Evolutionary conservation across 2,797 vertebrate genomes (phyloP).

Genomic region (Sebastes minor): DNA sequence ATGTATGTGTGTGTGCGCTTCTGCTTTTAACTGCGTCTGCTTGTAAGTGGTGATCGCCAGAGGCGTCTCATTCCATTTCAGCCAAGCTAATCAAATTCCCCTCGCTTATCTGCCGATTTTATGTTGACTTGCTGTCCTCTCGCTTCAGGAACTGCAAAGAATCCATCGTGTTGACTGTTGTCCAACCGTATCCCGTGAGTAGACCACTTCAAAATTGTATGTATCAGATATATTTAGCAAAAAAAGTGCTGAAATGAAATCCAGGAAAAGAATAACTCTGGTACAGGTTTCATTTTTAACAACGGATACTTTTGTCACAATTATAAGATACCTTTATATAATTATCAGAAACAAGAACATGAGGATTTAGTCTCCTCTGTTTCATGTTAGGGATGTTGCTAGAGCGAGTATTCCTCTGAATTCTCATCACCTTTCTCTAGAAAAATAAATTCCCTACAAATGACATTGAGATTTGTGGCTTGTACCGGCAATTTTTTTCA

Average conservation of each 20-base stretch:
- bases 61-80: slow-evolving; percentile 33
- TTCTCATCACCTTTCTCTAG: not conserved
- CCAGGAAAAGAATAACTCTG: no score
- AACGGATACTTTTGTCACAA: not conserved
- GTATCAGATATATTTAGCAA: not conserved
- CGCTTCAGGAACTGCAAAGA: slow-evolving; percentile 94
- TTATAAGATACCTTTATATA: not conserved
- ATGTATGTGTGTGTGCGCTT: not conserved
- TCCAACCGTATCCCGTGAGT: slow-evolving; percentile 96
- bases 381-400: no score
- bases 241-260: not conserved
- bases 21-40: slow-evolving; percentile 1
- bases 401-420: not conserved
- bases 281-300: not conserved
- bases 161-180: slow-evolving; percentile 93
- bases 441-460: not conserved
- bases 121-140: slow-evolving; percentile 41
- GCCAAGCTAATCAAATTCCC: slow-evolving; percentile 30
- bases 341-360: not conserved
- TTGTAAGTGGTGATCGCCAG: slow-evolving; percentile 15
- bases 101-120: slow-evolving; percentile 9
- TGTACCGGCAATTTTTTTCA: not conserved
- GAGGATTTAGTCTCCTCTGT: not conserved
- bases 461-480: not conserved
- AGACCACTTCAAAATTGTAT: slow-evolving; percentile 15